Percentiles rank a stretch among this genome's conserved stretches.
Evolutionary conservation across 2,113 vertebrate genomes (phyloP).

Genomic region (Ophiodon elongatus): DNA sequence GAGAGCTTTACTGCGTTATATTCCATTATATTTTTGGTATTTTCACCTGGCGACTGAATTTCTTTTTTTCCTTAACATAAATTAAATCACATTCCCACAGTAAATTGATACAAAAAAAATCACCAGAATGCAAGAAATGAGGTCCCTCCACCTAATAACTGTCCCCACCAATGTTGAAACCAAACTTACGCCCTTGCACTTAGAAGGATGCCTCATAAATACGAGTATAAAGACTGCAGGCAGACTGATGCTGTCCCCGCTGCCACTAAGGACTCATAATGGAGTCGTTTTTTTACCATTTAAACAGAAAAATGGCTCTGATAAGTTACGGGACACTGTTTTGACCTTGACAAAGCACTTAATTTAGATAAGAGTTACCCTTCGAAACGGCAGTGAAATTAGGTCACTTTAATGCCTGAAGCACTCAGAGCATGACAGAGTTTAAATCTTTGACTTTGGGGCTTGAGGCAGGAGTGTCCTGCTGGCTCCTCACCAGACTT

Average conservation of each 20-base stretch:
- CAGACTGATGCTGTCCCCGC: slow-evolving; percentile 19
- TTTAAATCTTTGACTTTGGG: slow-evolving; percentile 54
- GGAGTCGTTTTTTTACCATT: slow-evolving; percentile 57
- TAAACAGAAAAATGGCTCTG: slow-evolving; percentile 49
- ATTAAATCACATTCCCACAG: background rate
- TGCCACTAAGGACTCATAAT: slow-evolving; percentile 54
- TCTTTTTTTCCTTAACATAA: background rate
- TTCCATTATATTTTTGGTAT: background rate
- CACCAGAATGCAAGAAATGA: background rate
- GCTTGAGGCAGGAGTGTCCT: slow-evolving; percentile 14
- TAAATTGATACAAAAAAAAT: background rate
- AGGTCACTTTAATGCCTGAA: slow-evolving; percentile 58
- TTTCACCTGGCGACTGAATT: background rate
- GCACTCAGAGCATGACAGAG: slow-evolving; percentile 45
- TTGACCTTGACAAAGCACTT: slow-evolving; percentile 75
- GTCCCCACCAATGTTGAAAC: background rate
- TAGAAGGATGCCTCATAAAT: slow-evolving; percentile 48
- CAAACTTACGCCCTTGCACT: background rate
- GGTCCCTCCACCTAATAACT: background rate
- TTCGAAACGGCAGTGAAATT: slow-evolving; percentile 51
- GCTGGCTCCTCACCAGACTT: slow-evolving; percentile 3
- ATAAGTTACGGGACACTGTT: slow-evolving; percentile 61
- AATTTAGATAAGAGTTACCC: slow-evolving; percentile 71
- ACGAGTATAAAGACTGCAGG: slow-evolving; percentile 53
- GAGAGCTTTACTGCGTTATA: background rate